Evolutionary conservation across 2,113 vertebrate species (phyloP).

Genomic region (Alaudala cheleensis): DNA sequence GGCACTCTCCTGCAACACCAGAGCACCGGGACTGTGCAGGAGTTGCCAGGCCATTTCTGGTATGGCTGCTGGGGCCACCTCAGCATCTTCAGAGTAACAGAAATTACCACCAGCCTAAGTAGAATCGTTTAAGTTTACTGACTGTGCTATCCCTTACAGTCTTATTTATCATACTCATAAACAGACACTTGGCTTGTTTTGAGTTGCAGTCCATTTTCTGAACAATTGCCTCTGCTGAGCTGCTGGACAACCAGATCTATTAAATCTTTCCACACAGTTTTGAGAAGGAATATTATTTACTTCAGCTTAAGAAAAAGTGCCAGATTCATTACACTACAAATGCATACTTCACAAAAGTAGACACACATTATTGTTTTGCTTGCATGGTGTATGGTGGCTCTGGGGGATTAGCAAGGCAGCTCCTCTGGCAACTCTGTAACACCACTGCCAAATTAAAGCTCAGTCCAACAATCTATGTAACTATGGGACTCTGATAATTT

Average conservation of each 20-base stretch:
- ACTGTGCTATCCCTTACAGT: background rate
- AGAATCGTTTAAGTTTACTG: background rate
- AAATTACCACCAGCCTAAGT: background rate
- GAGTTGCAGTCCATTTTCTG: background rate
- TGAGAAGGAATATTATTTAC: background rate
- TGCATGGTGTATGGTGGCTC: background rate
- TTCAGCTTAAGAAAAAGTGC: background rate
- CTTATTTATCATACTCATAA: background rate
- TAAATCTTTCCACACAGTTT: background rate
- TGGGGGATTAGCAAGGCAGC: background rate
- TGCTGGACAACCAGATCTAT: background rate
- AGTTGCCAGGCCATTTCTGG: background rate
- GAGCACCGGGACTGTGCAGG: rapidly evolving
- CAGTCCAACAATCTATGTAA: background rate
- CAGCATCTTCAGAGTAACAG: background rate
- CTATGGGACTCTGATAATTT: background rate
- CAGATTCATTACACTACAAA: background rate
- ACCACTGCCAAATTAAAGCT: background rate
- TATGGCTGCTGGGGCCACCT: background rate
- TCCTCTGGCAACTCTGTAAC: background rate
- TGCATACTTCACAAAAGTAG: background rate
- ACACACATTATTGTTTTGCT: background rate
- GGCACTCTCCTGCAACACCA: background rate
- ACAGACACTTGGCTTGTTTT: background rate
- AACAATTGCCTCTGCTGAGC: background rate